Evolutionary conservation across 2,888 invertebrate genomes (phyloP).

Genomic region (Polia nebulosa): DNA sequence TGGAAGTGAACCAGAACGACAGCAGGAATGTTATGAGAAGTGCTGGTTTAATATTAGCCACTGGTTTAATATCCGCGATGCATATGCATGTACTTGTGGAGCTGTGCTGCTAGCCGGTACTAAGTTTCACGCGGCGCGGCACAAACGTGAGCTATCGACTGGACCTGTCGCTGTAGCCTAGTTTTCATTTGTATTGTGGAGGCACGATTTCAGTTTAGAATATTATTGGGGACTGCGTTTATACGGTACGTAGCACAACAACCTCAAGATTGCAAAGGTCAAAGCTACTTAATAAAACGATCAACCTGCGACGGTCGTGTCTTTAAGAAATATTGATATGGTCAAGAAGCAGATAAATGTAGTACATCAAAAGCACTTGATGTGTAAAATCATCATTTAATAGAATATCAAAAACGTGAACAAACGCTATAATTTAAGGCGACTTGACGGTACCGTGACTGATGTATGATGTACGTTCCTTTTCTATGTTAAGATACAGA

Average conservation of each 20-base stretch:
- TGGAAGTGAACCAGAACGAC: conserved; percentile 21
- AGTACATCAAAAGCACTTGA: not conserved
- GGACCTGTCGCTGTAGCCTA: conserved; percentile 47
- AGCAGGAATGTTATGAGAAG: conserved; percentile 19
- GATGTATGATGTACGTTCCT: no score
- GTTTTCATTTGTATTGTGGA: conserved; percentile 49
- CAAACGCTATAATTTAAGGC: no score
- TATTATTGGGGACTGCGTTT: not conserved
- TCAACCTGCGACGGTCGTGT: not conserved
- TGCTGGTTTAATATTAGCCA: conserved; percentile 34
- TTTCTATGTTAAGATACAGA: no score
- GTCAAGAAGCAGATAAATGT: not conserved
- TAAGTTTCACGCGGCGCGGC: conserved; percentile 29
- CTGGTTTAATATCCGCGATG: conserved; percentile 47
- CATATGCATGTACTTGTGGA: conserved; percentile 31
- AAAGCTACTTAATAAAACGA: not conserved
- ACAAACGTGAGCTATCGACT: conserved; percentile 44
- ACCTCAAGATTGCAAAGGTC: conserved; percentile 8
- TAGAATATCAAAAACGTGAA: no score
- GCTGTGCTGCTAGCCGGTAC: conserved; percentile 4
- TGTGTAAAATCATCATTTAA: no score
- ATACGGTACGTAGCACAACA: not conserved
- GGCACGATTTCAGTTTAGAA: conserved; percentile 38
- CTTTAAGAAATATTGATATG: conserved; percentile 7
- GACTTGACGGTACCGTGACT: no score